Evolutionary conservation across 2,113 vertebrate genomes (phyloP).

Genomic region (Bos javanicus): DNA sequence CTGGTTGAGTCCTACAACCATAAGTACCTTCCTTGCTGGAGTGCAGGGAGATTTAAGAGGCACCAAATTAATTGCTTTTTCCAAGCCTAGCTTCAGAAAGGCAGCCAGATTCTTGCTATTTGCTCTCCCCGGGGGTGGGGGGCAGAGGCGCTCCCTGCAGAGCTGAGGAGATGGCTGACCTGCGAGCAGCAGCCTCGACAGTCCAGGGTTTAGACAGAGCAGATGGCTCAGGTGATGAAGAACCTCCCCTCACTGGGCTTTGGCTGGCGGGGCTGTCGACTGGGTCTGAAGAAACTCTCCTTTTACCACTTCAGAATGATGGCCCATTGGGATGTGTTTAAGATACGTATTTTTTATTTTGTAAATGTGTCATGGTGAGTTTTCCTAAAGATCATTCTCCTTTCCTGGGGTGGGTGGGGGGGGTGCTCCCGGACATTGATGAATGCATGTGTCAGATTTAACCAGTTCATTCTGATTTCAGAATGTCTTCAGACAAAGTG

Average conservation of each 20-base stretch:
- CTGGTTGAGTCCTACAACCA: not conserved
- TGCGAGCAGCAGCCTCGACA: not conserved
- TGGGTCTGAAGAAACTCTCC: not conserved
- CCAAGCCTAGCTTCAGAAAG: not conserved
- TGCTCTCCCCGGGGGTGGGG: not conserved
- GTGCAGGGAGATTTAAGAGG: conserved; percentile 29
- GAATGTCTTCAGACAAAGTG: not conserved
- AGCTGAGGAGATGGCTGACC: not conserved
- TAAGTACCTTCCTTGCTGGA: conserved; percentile 21
- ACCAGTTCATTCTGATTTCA: not conserved
- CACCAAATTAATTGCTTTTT: conserved; percentile 40
- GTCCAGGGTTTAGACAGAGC: not conserved
- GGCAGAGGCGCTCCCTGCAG: not conserved
- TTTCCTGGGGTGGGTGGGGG: rapidly evolving
- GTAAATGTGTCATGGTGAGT: not conserved
- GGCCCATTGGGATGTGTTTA: not conserved
- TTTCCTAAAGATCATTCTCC: not conserved
- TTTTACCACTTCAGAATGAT: not conserved
- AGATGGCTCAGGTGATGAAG: not conserved
- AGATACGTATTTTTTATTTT: not conserved
- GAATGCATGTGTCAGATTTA: not conserved
- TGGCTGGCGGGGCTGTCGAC: not conserved
- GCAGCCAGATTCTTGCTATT: not conserved
- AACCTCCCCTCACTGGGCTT: not conserved
- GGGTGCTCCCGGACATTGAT: not conserved